Percentiles rank a stretch among this genome's conserved stretches.
Evolutionary conservation across 1,140 invertebrate genomes (phyloP).

Genomic region (Platyura marginata): DNA sequence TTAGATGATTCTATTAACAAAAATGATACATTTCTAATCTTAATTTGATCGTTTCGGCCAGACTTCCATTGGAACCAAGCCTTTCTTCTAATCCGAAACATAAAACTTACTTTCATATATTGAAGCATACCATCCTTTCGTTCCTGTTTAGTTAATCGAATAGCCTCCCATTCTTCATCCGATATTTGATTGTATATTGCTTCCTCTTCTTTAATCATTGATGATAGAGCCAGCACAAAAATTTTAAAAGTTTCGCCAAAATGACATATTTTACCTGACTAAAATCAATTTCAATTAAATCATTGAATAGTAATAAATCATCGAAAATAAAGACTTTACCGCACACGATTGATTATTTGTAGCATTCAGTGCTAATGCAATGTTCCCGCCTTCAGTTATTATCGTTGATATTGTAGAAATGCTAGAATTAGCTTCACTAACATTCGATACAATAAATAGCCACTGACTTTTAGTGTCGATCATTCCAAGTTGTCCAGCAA

Average conservation of each 20-base stretch:
- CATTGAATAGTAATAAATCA: too few species aligned
- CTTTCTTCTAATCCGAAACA: not conserved
- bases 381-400: slow-evolving; percentile 57
- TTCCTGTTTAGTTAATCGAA: slow-evolving; percentile 45
- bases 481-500: slow-evolving; percentile 41
- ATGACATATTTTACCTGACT: slow-evolving; percentile 41
- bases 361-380: slow-evolving; percentile 60
- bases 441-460: slow-evolving; percentile 56
- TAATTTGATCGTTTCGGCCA: too few species aligned
- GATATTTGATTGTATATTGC: slow-evolving; percentile 50
- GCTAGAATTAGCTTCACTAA: slow-evolving; percentile 25
- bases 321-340: too few species aligned
- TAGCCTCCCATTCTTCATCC: slow-evolving; percentile 63
- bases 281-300: slow-evolving; percentile 6
- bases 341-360: too few species aligned
- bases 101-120: slow-evolving; percentile 29
- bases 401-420: slow-evolving; percentile 28
- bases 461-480: slow-evolving; percentile 53
- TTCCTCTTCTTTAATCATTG: slow-evolving; percentile 41
- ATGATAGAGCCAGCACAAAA: slow-evolving; percentile 40
- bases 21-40: too few species aligned
- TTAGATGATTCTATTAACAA: slow-evolving; percentile 27
- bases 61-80: slow-evolving; percentile 1
- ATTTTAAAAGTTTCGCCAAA: slow-evolving; percentile 39
- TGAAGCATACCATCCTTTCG: slow-evolving; percentile 37